A percentile compares a stretch with the other conserved stretches of the same genome.
phyloP scores from a whole-genome alignment of 2,797 vertebrate genomes.

The Enteromius afrohamiltoni region DNA sequence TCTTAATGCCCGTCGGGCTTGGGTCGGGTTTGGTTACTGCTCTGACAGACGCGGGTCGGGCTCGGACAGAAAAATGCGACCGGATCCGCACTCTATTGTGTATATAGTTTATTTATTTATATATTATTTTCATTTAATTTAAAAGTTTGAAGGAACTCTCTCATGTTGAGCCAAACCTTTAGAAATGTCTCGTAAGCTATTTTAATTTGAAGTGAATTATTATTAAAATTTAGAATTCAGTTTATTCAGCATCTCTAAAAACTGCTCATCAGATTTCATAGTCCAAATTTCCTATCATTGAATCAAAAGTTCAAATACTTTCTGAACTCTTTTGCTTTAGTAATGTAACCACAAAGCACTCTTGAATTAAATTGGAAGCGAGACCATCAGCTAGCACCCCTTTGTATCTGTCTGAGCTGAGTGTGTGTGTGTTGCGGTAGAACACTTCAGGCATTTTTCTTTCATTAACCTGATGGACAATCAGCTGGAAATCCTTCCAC shows the following conservation, averaged over 20 bases:
- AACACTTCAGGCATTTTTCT: conserved; percentile 43
- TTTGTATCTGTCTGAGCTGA: background rate
- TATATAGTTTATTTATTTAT: no score
- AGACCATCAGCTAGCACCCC: background rate
- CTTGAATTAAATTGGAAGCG: conserved; percentile 15
- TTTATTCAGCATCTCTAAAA: background rate
- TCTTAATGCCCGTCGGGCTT: no score
- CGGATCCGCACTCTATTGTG: no score
- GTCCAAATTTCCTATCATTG: background rate
- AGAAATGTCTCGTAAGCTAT: background rate
- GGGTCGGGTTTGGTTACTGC: no score
- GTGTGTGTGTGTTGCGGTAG: conserved; percentile 19
- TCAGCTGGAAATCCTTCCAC: conserved; percentile 13
- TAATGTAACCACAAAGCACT: background rate
- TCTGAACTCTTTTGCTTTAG: background rate
- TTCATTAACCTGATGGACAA: conserved; percentile 52
- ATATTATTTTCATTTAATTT: no score
- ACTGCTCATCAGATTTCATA: background rate
- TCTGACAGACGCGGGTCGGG: no score
- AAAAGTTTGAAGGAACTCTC: background rate
- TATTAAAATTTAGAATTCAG: background rate
- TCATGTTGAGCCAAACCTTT: background rate
- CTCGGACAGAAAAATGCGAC: no score
- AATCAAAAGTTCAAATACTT: background rate
- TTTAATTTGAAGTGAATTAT: background rate